Evolutionary conservation across 2,797 vertebrate species (phyloP).

Genomic region (Hypotaenidia okinawae): DNA sequence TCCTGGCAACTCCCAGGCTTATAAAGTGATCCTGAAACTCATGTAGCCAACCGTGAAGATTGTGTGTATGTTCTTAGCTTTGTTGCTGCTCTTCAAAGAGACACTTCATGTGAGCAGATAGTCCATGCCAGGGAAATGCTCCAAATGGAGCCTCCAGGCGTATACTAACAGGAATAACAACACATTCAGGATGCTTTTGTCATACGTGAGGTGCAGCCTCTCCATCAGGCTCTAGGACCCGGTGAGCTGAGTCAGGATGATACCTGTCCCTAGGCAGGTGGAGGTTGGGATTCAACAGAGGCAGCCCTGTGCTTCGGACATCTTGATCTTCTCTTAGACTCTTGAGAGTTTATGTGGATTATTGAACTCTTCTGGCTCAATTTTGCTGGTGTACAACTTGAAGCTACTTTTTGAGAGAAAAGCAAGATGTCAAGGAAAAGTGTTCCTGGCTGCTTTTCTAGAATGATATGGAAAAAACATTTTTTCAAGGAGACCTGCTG

Average conservation of each 20-base stretch:
- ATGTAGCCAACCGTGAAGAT: neutral
- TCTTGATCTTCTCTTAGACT: neutral
- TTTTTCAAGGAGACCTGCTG: constrained; percentile 69
- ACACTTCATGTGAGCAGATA: neutral
- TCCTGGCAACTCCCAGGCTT: constrained; percentile 39
- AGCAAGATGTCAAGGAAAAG: constrained; percentile 59
- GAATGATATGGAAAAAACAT: constrained; percentile 26
- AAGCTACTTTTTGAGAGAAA: neutral
- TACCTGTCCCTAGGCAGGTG: constrained; percentile 64
- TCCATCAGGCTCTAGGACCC: constrained; percentile 66
- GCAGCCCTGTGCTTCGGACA: neutral
- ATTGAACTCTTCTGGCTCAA: neutral
- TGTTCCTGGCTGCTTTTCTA: constrained; percentile 28
- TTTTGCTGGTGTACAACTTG: neutral
- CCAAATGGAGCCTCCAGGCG: neutral
- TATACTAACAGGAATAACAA: constrained; percentile 1
- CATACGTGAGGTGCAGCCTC: neutral
- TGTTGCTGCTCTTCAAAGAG: neutral
- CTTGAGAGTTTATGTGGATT: neutral
- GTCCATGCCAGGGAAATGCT: neutral
- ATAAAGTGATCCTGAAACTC: neutral
- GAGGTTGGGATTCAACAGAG: constrained; percentile 27
- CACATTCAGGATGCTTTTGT: neutral
- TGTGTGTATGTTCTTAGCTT: neutral
- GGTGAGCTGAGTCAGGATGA: constrained; percentile 58